Evolutionary conservation across 2,888 invertebrate species (phyloP).

Genomic region (Serrognathus titanus): DNA sequence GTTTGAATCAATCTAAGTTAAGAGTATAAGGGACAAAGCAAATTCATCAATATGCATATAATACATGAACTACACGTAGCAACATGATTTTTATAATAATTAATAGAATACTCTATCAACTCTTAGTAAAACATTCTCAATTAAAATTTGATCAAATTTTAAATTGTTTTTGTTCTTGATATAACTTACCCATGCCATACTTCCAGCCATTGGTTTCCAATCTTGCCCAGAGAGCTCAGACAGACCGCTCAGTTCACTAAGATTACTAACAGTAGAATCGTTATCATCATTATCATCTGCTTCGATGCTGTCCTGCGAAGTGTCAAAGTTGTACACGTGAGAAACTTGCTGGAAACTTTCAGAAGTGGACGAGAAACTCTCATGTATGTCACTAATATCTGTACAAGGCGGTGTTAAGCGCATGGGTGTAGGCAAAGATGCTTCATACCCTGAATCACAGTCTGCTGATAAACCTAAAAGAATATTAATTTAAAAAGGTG

Average conservation of each 20-base stretch:
- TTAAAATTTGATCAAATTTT: too few species aligned
- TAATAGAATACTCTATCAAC: too few species aligned
- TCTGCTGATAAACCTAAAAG: conserved; percentile 37
- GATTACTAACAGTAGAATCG: conserved; percentile 54
- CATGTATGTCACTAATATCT: conserved; percentile 27
- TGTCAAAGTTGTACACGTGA: conserved; percentile 30
- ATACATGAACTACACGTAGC: too few species aligned
- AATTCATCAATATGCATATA: too few species aligned
- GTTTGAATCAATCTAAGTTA: too few species aligned
- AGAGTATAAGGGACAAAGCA: too few species aligned
- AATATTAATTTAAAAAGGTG: background rate
- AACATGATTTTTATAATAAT: too few species aligned
- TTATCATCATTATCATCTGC: conserved; percentile 40
- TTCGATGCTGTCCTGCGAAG: conserved; percentile 39
- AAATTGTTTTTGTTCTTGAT: background rate
- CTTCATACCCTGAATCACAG: conserved; percentile 46
- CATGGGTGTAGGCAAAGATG: conserved; percentile 36
- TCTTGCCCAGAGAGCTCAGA: conserved; percentile 66
- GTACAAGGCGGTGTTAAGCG: conserved; percentile 35
- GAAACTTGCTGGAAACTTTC: conserved; percentile 32
- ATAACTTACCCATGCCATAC: conserved; percentile 48
- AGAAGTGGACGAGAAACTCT: conserved; percentile 28
- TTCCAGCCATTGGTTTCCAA: conserved; percentile 64
- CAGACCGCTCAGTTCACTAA: conserved; percentile 59
- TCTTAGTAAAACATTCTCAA: too few species aligned